Evolutionary conservation across 2,797 vertebrate genomes (phyloP), one percentile per base, ranked within the genome.

Genomic region (Percopsis omiscomaycus): DNA sequence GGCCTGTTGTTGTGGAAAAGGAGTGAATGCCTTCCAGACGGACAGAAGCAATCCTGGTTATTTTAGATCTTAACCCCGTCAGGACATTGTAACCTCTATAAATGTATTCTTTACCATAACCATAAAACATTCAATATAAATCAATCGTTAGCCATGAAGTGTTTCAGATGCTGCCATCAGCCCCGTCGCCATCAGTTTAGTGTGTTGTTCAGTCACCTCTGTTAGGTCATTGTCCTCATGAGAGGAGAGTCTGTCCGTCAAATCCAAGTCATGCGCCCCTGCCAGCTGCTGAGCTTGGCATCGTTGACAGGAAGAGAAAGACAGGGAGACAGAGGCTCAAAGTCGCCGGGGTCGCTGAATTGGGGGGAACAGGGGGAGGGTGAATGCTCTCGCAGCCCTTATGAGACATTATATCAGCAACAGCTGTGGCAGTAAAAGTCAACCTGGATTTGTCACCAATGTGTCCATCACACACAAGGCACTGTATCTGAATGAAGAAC

Each of bases 371-470:
- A 5, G 37, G 3, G 30, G 13, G 22, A 27, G 32, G 3, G 22
- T 6, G 55, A 11, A 9, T 49, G 37, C 1, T 28, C 37, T 53
- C 37, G 27, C 27, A 53, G 45, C 29, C 29, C 45, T 60, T 15
- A 55, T 27, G 52, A 55, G 28, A 27, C 45, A 55, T 61, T 61
- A 46, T 29, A 56, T 50, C 59, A 44, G 52, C 45, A 48, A 61
- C 59, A 62, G 54, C 66, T 22, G 47, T 50, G 48, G 45, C 55
- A 51, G 13, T 44, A 13, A 55, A 61, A 50, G 53, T 55, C 59
- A n/a, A 57, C 29, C 13, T 44, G 45, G 12, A 30, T 47, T 61
- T 55, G 53, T 42, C 29, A 56, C 15, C 52, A 56, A 59, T 56
- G 58, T 8, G 51, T 14, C 28, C 11, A 12, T 55, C 58, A 45